Base-by-base conservation (phyloP, 2,888 invertebrate species). In the Diplazon laetatorius region DNA sequence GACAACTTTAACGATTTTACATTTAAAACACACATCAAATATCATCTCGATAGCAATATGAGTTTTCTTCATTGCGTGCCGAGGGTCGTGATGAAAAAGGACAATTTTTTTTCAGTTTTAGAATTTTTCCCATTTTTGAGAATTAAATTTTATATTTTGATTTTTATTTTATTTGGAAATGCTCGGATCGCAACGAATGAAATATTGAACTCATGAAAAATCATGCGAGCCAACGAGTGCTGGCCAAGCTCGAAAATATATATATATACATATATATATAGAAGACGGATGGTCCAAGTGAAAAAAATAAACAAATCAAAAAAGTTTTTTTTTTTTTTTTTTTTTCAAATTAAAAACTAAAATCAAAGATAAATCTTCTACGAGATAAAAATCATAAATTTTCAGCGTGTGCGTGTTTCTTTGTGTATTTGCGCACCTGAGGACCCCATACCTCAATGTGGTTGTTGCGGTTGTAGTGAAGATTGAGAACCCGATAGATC, bases 401-500 rank as follows among this genome's bases (percentile, higher is more conserved):
- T 83, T 77, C 82, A 86, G 85, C 86, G 82, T 85, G 89, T 88
- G 89, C 88, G 89, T 89, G 88, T 88, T 87, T n/a, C n/a, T n/a
- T 78, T 83, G 83, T 87, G 83, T 87, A 87, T 89, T 92, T 92
- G 92, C 93, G 93, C 93, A 94, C 93, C 93, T 93, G 93, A 88
- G 93, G 93, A 90, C 93, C 93, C 92, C 94, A 94, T 92, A 97
- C 97, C 96, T 97, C 96, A 93, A 97, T 96, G 94, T 97, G 97
- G 93, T 94, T 97, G 93, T 99, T 99, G 93, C 98, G 95, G 94
- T 99, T 99, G 94, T 99, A 99, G 92, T 99, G 99, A 87, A 99
- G 95, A 92, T 99, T 99, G 88, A 99, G 95, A 89, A 98, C 97
- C 91, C 99, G 94, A 93, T 98, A 99, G 86, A 99, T 95, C 92